A percentile compares a stretch with the other conserved stretches of the same genome.
These are phyloP conservation scores for Turdus rufiventris DNA, from an alignment of 2,113 vertebrate species.

Conservation along the genomic window DNA sequence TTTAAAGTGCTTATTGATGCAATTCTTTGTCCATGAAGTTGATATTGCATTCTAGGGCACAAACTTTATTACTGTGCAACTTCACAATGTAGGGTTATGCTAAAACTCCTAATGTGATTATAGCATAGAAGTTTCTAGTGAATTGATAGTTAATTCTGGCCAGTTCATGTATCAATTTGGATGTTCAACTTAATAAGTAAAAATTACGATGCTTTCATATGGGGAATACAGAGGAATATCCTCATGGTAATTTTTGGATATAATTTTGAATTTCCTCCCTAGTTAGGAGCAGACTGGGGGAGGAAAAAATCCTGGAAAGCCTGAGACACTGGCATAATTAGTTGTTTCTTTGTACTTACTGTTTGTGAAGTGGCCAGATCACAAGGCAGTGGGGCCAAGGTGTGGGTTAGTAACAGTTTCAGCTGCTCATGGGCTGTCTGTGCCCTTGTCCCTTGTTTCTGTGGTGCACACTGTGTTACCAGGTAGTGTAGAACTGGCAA, in stretches of 20 bases:
- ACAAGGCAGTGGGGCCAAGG: fast-evolving
- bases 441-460: background rate
- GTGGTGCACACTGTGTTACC: background rate
- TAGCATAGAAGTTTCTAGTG: background rate
- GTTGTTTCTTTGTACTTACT: background rate
- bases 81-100: background rate
- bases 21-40: background rate
- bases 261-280: background rate
- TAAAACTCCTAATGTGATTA: background rate
- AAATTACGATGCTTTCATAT: background rate
- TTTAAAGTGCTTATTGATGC: background rate
- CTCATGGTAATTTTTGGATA: background rate
- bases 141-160: background rate
- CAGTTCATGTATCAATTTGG: background rate
- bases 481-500: background rate
- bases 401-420: background rate
- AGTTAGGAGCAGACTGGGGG: background rate
- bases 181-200: background rate
- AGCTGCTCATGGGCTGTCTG: fast-evolving
- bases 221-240: background rate
- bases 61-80: background rate
- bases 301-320: background rate
- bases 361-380: background rate
- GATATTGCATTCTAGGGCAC: background rate
- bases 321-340: background rate